These are phyloP conservation scores for Helleia helle DNA, from an alignment of 2,888 invertebrate genomes.

Conservation along the genomic window DNA sequence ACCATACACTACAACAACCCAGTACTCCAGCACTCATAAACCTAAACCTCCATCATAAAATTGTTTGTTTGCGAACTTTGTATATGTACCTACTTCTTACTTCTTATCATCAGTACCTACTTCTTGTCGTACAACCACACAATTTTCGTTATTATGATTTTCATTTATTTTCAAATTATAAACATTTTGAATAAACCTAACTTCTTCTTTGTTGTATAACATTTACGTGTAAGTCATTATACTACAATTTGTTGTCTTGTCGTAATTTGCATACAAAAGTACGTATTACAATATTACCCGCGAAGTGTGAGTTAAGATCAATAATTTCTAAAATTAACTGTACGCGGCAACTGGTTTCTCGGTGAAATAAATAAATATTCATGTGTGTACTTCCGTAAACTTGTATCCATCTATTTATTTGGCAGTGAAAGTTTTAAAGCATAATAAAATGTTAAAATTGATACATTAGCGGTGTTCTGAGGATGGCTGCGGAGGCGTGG, in stretches of 20 bases:
- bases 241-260: neutral
- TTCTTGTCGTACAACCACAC: too few species aligned
- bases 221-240: neutral
- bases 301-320: neutral
- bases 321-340: constrained; percentile 11
- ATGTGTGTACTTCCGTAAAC: constrained; percentile 35
- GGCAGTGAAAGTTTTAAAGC: constrained; percentile 54
- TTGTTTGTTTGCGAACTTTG: too few species aligned
- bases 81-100: too few species aligned
- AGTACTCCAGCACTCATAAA: too few species aligned
- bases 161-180: too few species aligned
- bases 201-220: too few species aligned
- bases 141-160: too few species aligned
- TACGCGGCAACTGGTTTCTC: constrained; percentile 27
- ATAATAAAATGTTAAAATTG: constrained; percentile 35
- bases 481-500: constrained; percentile 23
- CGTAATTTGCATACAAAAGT: constrained; percentile 5
- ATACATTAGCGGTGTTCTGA: constrained; percentile 29
- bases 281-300: constrained; percentile 2
- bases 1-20: too few species aligned
- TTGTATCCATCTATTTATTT: constrained; percentile 33
- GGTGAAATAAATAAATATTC: constrained; percentile 27
- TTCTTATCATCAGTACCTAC: too few species aligned
- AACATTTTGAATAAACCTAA: too few species aligned
- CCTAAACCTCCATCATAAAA: too few species aligned